Evolutionary conservation across 2,113 vertebrate genomes (phyloP), one percentile per base, ranked within the genome.

Genomic region (Syrmaticus mikado): DNA sequence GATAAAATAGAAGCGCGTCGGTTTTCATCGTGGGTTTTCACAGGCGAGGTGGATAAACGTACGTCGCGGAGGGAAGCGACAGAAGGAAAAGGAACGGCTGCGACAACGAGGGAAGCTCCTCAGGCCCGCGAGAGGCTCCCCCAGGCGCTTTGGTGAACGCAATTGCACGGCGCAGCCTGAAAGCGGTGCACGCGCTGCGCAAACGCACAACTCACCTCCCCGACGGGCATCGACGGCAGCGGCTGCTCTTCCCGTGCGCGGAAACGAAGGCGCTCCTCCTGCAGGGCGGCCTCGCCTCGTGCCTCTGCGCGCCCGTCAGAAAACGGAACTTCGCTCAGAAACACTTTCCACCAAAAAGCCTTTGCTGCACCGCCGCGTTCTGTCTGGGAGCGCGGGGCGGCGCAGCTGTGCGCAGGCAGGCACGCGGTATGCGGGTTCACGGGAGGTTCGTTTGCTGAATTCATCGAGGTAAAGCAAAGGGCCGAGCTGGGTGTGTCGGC

Each of bases 371-470:
- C 45, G 75, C 83, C 60, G 43, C 7, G 45, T 85, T 96, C 93
- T 92, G 93, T 89, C 34, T n/a, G 18, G 45, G 45, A 46, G 45
- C 21, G 48, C 48, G 8, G 24, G 48, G 87, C 30, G 14, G 15
- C 4, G 34, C 50, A 30, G 46, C 19, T 57, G 73, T n/a, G 78
- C 53, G 16, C 17, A 64, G 32, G 60, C 21, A 64, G 34, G 60
- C 61, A 75, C 90, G 91, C 74, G 55, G 82, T 75, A 67, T 45
- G 58, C 2, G 75, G 82, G 78, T 84, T 92, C 75, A 46, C 62
- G 68, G 76, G 70, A 86, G 45, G 52, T 94, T 84, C 81, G 82
- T 93, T 96, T 96, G 94, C 87, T 96, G 94, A 96, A 96, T 96
- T 94, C 96, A 96, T 97, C 96, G 92, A 78, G 53, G 83, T 1